Conservation (phyloP, 2,888 invertebrate species). For the Synergus itoensis region DNA sequence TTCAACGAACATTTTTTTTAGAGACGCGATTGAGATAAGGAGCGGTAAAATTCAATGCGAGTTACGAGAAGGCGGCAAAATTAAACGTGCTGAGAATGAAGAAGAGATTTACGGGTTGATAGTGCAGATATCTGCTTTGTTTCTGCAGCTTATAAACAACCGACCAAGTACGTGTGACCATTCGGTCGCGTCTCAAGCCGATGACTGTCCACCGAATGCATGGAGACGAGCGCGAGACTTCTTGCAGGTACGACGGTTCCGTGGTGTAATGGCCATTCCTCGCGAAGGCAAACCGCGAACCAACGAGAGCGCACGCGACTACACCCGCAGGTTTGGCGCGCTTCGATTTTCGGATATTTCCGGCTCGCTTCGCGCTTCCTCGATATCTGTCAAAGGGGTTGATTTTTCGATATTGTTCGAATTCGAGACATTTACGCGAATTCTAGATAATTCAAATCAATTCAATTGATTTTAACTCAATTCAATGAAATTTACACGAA, state of each 20-base stretch:
- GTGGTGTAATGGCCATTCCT: conserved; percentile 63
- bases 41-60: background rate
- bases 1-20: background rate
- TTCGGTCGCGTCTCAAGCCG: conserved; percentile 59
- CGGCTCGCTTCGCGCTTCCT: conserved; percentile 49
- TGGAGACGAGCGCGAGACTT: conserved; percentile 59
- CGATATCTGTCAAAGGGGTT: conserved; percentile 34
- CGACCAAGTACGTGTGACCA: conserved; percentile 50
- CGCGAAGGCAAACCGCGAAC: conserved; percentile 50
- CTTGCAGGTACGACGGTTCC: conserved; percentile 62
- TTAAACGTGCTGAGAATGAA: conserved; percentile 1
- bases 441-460: no score
- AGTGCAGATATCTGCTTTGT: background rate
- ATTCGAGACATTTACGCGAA: no score
- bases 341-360: conserved; percentile 56
- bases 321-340: conserved; percentile 61
- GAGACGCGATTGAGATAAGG: background rate
- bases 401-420: background rate
- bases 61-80: conserved; percentile 10
- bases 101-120: background rate
- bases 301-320: conserved; percentile 31
- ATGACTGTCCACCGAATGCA: conserved; percentile 59
- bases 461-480: no score
- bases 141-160: background rate
- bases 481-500: no score